Base-by-base conservation (phyloP, 1,140 invertebrate species). In the Drosophila bipectinata region DNA sequence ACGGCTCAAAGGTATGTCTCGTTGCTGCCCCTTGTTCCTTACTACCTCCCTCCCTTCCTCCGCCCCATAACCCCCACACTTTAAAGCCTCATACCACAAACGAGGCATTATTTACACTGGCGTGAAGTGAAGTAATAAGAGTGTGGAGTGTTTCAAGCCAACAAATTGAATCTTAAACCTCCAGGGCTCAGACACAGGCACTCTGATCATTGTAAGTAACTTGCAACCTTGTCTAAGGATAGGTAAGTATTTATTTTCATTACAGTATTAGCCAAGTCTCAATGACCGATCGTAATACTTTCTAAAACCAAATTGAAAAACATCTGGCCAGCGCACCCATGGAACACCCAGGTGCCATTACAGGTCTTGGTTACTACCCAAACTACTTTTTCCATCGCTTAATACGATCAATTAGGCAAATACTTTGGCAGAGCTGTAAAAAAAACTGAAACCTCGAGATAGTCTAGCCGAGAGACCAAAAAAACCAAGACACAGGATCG, bases 111-210 rank as follows among this genome's bases (percentile, higher is more conserved):
- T 83, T 79, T 79, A 73, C 78, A 75, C 69, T 67, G 82, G 66
- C 60, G 61, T 72, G 74, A 87, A 82, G 78, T 87, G 83, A 66
- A 88, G 79, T 85, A 85, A 87, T 87, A 87, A 87, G 82, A 85
- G 83, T 85, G 82, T 68, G 28, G 45, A 39, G 41, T 67, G 39
- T 37, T 15, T 49, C 51, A 69, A 32, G 15, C 49, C 66, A 69
- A 69, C 66, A 55, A 69, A 69, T 68, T 69, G 73, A 69, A 49
- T 28, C 26, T 28, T 53, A 34, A 60, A 26, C 15, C 18, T 18
- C 63, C 15, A 69, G 15, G 12, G 21, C 44, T 45, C 26, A 3
- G 59, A 62, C 15, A 14, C 15, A 14, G n/a, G n/a, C 12, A 4
- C 24, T 15, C 24, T 15, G 12, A 21, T 21, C 21, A 21, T 21